These are phyloP conservation scores for Tenthredo scrophulariae DNA, from an alignment of 2,888 invertebrate genomes.

Conservation along the genomic window DNA sequence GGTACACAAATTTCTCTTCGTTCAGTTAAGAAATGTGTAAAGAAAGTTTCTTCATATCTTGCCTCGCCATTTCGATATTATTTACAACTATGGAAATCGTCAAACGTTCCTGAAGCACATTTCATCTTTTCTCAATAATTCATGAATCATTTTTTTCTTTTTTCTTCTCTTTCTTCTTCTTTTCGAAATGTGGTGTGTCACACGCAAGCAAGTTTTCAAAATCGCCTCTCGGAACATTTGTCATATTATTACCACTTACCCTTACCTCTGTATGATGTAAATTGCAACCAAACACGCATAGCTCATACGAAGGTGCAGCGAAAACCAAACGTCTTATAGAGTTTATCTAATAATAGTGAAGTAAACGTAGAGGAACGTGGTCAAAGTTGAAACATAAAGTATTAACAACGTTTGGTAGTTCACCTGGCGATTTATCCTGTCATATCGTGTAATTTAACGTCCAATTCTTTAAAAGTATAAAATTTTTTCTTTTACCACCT, in stretches of 20 bases:
- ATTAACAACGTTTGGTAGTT: slow-evolving; percentile 32
- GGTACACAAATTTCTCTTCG: slow-evolving; percentile 28
- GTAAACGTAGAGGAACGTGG: not conserved
- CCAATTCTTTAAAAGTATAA: not conserved
- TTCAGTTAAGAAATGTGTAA: slow-evolving; percentile 16
- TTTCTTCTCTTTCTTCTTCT: no score
- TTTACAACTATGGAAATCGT: not conserved
- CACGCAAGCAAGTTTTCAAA: not conserved
- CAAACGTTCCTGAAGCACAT: not conserved
- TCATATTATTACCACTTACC: not conserved
- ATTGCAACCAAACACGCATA: slow-evolving; percentile 25
- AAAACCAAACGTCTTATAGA: not conserved
- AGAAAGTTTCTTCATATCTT: slow-evolving; percentile 27
- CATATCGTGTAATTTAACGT: not conserved
- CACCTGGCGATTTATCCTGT: slow-evolving; percentile 9
- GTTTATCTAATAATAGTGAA: not conserved
- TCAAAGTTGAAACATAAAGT: not conserved
- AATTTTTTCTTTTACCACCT: slow-evolving; percentile 7
- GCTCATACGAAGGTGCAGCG: not conserved
- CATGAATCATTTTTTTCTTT: not conserved
- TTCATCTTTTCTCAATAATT: slow-evolving; percentile 12
- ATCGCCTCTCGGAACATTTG: not conserved
- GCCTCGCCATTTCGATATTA: slow-evolving; percentile 16
- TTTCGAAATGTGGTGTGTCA: not conserved
- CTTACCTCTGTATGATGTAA: not conserved